phyloP scores from a whole-genome alignment of 64 coral and sea anemone genomes.

The Acropora yongei region DNA sequence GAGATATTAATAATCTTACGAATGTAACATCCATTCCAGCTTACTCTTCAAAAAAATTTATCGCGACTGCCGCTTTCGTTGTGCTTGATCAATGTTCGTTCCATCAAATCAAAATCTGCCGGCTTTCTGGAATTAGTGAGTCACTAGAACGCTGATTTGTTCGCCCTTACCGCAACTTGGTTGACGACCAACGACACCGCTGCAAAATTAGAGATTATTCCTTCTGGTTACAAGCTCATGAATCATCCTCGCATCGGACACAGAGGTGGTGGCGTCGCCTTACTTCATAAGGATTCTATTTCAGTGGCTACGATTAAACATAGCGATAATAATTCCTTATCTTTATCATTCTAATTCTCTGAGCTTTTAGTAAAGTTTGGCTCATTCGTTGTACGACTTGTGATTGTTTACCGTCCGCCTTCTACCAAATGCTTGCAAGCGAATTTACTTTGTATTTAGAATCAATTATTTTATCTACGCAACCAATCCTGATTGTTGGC shows the following conservation, averaged over 20 bases:
- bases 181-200: not conserved
- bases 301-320: constrained; percentile 20
- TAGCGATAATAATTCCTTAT: constrained; percentile 2
- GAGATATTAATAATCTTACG: not conserved
- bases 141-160: constrained; percentile 3
- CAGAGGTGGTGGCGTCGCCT: not conserved
- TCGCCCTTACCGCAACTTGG: constrained; percentile 1
- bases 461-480: constrained; percentile 17
- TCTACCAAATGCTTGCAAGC: constrained; percentile 11
- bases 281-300: not conserved
- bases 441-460: constrained; percentile 7
- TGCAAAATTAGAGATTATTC: not conserved
- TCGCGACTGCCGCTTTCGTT: not conserved
- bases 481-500: constrained; percentile 19
- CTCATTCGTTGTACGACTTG: not conserved
- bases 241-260: not conserved
- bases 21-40: not conserved
- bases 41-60: not conserved
- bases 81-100: not conserved
- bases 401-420: constrained; percentile 6
- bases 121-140: not conserved
- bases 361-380: constrained; percentile 17
- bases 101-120: not conserved
- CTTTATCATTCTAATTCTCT: constrained; percentile 10
- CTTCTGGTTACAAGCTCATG: not conserved